Percentiles rank a stretch among this genome's conserved stretches.
phyloP scores from a whole-genome alignment of 2,113 vertebrate species.

The Mastomys natalensis region DNA sequence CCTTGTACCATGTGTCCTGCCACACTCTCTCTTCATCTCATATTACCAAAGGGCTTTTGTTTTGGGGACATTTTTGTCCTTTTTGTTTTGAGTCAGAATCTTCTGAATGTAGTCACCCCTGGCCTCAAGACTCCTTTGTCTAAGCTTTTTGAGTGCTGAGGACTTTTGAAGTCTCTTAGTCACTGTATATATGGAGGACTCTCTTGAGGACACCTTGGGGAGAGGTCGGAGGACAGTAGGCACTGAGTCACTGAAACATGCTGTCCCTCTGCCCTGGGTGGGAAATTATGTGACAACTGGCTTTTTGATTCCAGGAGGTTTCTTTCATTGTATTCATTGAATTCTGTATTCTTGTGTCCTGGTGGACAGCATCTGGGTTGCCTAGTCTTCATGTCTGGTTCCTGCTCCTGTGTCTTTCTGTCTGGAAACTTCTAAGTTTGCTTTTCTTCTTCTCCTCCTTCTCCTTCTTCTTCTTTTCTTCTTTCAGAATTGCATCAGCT shows the following conservation, averaged over 20 bases:
- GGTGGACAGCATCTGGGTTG: background rate
- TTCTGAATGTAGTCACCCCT: background rate
- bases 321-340: background rate
- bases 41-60: background rate
- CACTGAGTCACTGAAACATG: background rate
- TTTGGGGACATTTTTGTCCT: background rate
- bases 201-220: background rate
- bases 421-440: background rate
- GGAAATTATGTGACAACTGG: background rate
- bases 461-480: background rate
- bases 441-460: background rate
- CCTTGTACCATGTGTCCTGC: background rate
- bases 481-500: conserved; percentile 11
- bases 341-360: background rate
- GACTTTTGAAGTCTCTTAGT: background rate
- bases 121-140: background rate
- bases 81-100: background rate
- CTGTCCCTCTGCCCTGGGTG: background rate
- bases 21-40: background rate
- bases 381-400: background rate
- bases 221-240: background rate
- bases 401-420: background rate
- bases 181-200: background rate
- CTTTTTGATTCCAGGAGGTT: background rate
- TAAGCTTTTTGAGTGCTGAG: background rate